phyloP scores from a whole-genome alignment of 2,888 invertebrate genomes.

The Rhyacophila evoluta region DNA sequence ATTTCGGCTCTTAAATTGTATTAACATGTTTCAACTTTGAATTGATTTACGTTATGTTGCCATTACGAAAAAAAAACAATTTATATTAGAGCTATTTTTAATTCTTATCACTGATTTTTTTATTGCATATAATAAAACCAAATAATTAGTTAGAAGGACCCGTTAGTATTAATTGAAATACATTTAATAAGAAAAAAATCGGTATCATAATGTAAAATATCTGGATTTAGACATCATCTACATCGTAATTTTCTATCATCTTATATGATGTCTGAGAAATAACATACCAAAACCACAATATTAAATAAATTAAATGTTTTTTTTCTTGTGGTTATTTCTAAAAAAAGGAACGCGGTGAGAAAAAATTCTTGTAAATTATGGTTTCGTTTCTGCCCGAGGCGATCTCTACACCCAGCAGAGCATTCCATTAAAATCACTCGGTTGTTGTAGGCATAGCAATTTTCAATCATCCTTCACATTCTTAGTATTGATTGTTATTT shows the following conservation, averaged over 20 bases:
- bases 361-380: neutral
- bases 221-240: neutral
- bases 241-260: neutral
- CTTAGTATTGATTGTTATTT: neutral
- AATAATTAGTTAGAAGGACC: too few species aligned
- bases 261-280: neutral
- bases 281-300: neutral
- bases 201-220: neutral
- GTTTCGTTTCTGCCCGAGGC: neutral
- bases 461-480: neutral
- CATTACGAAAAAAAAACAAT: too few species aligned
- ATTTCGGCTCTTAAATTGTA: too few species aligned
- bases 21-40: too few species aligned
- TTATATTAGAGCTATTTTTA: too few species aligned
- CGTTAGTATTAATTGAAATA: too few species aligned
- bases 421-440: constrained; percentile 1
- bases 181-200: too few species aligned
- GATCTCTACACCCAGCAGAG: neutral
- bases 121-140: too few species aligned
- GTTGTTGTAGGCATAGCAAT: neutral
- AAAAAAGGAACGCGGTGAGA: neutral
- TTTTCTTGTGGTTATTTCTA: constrained; percentile 4
- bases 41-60: too few species aligned
- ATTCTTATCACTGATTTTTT: too few species aligned
- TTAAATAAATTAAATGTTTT: neutral